Evolutionary conservation across 1,140 invertebrate genomes (phyloP), one percentile per base, ranked within the genome.

Genomic region (Phortica variegata): DNA sequence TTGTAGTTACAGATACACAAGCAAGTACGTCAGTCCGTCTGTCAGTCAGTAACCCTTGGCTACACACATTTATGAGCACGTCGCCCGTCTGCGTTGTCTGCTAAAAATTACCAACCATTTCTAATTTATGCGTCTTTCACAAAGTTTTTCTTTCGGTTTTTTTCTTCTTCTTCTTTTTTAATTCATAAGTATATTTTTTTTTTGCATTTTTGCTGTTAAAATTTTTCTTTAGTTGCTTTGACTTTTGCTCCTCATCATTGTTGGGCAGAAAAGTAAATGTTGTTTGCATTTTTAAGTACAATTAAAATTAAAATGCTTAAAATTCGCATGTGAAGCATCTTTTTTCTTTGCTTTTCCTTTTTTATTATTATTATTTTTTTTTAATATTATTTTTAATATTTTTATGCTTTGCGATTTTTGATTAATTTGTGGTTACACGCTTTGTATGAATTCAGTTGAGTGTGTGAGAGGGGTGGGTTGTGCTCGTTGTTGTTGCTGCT

Each of bases 51-150:
- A n/a, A n/a, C n/a, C n/a, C n/a, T n/a, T n/a, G n/a, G n/a, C n/a
- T n/a, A n/a, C n/a, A n/a, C n/a, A n/a, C n/a, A n/a, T n/a, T n/a
- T n/a, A n/a, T n/a, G n/a, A n/a, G n/a, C n/a, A n/a, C n/a, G n/a
- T n/a, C n/a, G n/a, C n/a, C 23, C 10, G 23, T 26, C 23, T 26
- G 23, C 23, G 23, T 26, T 26, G 23, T 26, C 23, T 26, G 23
- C 23, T n/a, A 26, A 26, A 61, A 68, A 63, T 68, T 68, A 68
- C 63, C 63, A 63, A 68, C 63, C 63, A 68, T 68, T 68, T 60
- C 60, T 68, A 68, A 68, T 68, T 68, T 68, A 68, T 68, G 63
- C 63, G 63, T 54, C 63, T 60, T 60, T 68, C 62, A 60, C 68
- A 68, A 68, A 63, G 68, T 68, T 68, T 68, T 18, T 31, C 21